These are phyloP conservation scores for Desoria tigrina DNA, from an alignment of 2,888 invertebrate species.

Conservation along the genomic window DNA sequence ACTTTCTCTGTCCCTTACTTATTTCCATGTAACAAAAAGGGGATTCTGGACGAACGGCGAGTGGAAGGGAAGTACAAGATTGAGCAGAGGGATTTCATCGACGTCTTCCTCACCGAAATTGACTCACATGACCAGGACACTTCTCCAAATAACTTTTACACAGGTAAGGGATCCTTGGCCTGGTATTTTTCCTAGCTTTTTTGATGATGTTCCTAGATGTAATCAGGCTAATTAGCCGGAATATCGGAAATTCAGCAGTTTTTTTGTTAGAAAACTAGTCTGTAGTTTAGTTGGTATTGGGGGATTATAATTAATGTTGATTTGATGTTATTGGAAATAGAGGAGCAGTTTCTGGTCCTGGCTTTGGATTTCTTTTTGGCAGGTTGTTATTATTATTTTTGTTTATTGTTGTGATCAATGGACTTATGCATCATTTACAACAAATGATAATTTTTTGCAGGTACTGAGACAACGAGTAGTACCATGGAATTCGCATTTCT, in stretches of 20 bases:
- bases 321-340: conserved; percentile 21
- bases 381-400: conserved; percentile 14
- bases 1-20: neutral
- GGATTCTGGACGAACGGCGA: conserved; percentile 33
- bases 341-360: conserved; percentile 41
- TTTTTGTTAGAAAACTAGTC: no score
- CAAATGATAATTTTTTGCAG: conserved; percentile 9
- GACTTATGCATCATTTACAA: no score
- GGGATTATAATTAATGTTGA: neutral
- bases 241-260: no score
- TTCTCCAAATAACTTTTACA: conserved; percentile 39
- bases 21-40: conserved; percentile 18
- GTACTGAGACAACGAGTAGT: conserved; percentile 39
- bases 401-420: conserved; percentile 12
- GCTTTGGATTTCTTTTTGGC: conserved; percentile 40
- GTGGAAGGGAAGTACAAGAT: conserved; percentile 37
- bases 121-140: conserved; percentile 40
- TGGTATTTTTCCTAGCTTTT: neutral
- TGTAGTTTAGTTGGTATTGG: no score
- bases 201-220: no score
- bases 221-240: neutral
- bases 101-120: conserved; percentile 47
- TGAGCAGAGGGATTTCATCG: conserved; percentile 48
- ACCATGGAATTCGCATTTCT: conserved; percentile 51
- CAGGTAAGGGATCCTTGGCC: conserved; percentile 36